A percentile compares a stretch with the other conserved stretches of the same genome.
These are phyloP conservation scores for Patella caerulea DNA, from an alignment of 2,888 invertebrate species.

Conservation along the genomic window DNA sequence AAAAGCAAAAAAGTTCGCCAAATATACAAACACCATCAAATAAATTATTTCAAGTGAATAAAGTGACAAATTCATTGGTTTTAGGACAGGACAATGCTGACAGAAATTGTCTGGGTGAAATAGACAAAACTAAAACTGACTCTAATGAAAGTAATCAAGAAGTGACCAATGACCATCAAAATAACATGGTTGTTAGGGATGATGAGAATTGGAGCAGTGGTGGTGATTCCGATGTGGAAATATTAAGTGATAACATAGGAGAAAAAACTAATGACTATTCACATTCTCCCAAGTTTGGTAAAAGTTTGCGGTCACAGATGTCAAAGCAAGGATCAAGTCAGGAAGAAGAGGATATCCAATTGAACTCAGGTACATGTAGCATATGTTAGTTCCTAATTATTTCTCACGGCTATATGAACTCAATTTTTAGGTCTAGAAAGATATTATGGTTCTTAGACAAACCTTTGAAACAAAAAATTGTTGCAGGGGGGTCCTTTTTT, in stretches of 20 bases:
- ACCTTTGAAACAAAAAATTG: too few relatives aligned
- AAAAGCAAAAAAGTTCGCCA: too few relatives aligned
- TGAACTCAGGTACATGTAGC: too few relatives aligned
- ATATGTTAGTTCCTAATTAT: too few relatives aligned
- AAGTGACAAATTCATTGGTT: background rate
- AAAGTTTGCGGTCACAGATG: background rate
- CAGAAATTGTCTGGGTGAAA: background rate
- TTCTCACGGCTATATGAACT: too few relatives aligned
- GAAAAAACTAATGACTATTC: slow-evolving; percentile 20
- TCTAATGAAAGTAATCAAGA: background rate
- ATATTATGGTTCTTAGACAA: too few relatives aligned
- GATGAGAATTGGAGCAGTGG: background rate
- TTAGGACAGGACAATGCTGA: background rate
- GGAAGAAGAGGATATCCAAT: background rate
- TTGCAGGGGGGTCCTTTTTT: too few relatives aligned
- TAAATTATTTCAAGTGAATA: background rate
- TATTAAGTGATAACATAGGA: slow-evolving; percentile 41
- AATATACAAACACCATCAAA: too few relatives aligned
- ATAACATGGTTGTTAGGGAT: background rate
- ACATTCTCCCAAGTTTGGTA: slow-evolving; percentile 36
- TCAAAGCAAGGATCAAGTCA: background rate
- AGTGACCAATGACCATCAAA: background rate
- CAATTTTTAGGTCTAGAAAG: too few relatives aligned
- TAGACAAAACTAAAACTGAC: background rate
- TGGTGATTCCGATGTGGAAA: slow-evolving; percentile 44